A percentile compares a stretch with the other conserved stretches of the same genome.
These are phyloP conservation scores for Falco naumanni DNA, from an alignment of 2,797 vertebrate genomes.

Conservation along the genomic window DNA sequence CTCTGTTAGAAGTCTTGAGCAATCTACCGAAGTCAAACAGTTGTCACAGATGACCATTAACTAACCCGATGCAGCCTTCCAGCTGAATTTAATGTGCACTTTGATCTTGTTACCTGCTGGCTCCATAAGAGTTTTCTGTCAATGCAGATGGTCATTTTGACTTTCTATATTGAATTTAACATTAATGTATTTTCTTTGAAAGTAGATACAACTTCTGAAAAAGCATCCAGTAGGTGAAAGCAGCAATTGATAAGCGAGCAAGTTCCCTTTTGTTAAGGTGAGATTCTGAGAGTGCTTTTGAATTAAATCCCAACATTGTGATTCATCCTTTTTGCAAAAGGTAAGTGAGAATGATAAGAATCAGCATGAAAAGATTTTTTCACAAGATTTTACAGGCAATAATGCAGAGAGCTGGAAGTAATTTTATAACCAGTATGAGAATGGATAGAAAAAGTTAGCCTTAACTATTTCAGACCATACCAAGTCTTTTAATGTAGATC, in stretches of 20 bases:
- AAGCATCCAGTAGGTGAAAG: neutral
- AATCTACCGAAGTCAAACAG: neutral
- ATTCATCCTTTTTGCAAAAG: neutral
- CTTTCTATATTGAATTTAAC: neutral
- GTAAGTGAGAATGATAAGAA: slow-evolving; percentile 11
- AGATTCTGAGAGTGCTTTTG: neutral
- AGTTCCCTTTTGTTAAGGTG: neutral
- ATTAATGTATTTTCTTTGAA: neutral
- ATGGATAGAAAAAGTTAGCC: neutral
- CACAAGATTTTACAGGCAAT: neutral
- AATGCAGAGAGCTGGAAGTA: neutral
- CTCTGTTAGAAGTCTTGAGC: neutral
- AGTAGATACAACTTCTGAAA: slow-evolving; percentile 14
- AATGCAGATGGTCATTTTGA: neutral
- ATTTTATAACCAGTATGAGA: neutral
- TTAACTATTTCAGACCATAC: neutral
- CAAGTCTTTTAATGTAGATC: neutral
- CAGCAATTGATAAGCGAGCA: neutral
- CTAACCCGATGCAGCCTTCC: neutral
- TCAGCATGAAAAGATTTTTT: slow-evolving; percentile 45
- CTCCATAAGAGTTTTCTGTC: neutral
- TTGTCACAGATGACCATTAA: neutral
- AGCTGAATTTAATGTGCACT: neutral
- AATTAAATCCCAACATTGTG: neutral
- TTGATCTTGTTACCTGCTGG: neutral